phyloP scores from a whole-genome alignment of 2,113 vertebrate genomes.

The Megaleporinus macrocephalus region DNA sequence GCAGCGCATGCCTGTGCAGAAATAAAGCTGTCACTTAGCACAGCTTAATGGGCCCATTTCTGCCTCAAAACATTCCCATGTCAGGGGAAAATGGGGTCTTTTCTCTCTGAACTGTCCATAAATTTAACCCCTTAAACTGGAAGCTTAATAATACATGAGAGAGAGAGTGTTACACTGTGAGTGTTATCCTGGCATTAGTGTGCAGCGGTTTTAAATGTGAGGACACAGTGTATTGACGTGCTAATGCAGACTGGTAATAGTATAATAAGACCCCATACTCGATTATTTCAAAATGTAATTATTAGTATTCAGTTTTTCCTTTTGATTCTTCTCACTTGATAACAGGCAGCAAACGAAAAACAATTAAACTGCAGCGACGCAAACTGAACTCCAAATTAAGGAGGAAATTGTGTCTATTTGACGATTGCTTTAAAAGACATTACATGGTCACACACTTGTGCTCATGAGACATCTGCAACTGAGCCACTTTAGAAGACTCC shows the following conservation, averaged over 20 bases:
- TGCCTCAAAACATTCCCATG: background rate
- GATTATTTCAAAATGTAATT: too few species aligned
- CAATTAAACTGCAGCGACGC: too few species aligned
- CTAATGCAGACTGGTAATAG: background rate
- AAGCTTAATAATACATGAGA: background rate
- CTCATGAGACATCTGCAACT: background rate
- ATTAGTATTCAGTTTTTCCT: too few species aligned
- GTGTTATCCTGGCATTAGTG: too few species aligned
- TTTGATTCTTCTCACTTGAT: too few species aligned
- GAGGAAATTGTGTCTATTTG: background rate
- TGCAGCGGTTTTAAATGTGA: background rate
- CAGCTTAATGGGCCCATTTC: constrained; percentile 12
- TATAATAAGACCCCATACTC: background rate
- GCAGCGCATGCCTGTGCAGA: constrained; percentile 12
- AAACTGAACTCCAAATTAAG: too few species aligned
- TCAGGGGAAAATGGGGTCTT: background rate
- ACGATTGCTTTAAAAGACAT: background rate
- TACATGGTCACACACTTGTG: background rate
- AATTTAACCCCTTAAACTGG: background rate
- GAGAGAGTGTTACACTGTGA: too few species aligned
- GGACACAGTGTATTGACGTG: background rate
- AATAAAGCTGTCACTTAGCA: constrained; percentile 44
- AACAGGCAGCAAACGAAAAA: too few species aligned
- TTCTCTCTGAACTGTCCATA: background rate
- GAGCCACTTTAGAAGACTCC: background rate